Conservation (phyloP, 1,140 invertebrate species). For the Nephotettix cincticeps region DNA sequence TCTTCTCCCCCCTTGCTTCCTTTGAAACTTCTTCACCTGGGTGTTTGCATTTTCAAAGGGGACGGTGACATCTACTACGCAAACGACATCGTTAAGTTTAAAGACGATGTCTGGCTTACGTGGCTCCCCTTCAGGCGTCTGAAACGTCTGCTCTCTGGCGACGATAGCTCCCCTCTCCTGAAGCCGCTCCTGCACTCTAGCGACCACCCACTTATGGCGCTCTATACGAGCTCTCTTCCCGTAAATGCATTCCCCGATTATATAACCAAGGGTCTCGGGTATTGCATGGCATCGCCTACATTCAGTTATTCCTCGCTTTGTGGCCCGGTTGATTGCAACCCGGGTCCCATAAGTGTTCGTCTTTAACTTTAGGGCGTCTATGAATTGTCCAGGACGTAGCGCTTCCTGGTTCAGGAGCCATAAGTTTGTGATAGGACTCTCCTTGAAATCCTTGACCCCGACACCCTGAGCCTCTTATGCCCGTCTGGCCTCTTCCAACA, state of each 20-base stretch:
- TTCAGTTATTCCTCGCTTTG: background rate
- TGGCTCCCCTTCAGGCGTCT: background rate
- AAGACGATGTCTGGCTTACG: background rate
- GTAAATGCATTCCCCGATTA: too few species aligned
- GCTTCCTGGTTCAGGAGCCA: background rate
- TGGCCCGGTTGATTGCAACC: background rate
- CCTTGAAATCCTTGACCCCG: background rate
- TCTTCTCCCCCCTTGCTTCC: too few species aligned
- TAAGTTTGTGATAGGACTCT: background rate
- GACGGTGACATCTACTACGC: constrained; percentile 1
- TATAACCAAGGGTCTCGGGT: too few species aligned
- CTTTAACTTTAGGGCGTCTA: background rate
- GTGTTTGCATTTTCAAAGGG: background rate
- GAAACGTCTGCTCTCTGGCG: background rate
- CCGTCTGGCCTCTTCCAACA: background rate
- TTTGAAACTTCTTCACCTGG: too few species aligned
- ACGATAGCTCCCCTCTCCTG: background rate
- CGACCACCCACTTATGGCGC: background rate
- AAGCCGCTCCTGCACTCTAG: background rate
- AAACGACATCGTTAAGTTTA: background rate
- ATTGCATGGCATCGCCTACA: background rate
- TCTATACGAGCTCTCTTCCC: background rate
- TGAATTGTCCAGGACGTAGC: background rate
- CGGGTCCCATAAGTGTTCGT: background rate
- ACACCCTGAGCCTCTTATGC: background rate